Percentiles rank a stretch among this genome's conserved stretches.
phyloP scores from a whole-genome alignment of 2,113 vertebrate species.

The Toxostoma redivivum region DNA sequence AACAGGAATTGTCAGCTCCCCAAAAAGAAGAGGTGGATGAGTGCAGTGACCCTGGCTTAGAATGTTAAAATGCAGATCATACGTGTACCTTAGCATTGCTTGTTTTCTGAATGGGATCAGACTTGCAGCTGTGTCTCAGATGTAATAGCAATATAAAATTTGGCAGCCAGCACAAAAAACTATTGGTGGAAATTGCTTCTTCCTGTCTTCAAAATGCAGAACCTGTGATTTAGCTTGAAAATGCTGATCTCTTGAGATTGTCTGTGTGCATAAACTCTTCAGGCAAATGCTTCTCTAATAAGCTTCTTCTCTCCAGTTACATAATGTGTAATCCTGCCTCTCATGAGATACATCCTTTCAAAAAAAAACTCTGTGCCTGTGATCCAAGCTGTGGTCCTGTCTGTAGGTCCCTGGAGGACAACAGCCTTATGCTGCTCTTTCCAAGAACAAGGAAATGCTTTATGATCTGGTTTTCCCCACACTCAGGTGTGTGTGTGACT shows the following conservation, averaged over 20 bases:
- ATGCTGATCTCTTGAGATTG: neutral
- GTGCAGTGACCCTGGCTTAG: neutral
- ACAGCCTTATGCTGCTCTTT: neutral
- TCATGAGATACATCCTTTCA: neutral
- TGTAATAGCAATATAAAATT: neutral
- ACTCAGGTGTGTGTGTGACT: neutral
- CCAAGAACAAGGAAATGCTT: neutral
- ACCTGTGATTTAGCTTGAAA: neutral
- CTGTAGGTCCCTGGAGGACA: too few relatives aligned
- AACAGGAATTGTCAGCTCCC: neutral
- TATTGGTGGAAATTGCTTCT: neutral
- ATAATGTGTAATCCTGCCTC: neutral
- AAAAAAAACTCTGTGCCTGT: rapidly evolving
- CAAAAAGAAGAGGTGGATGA: neutral
- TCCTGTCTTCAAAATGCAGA: neutral
- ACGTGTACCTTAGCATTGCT: rapidly evolving
- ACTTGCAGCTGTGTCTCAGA: neutral
- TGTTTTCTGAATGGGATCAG: neutral
- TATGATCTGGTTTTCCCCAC: neutral
- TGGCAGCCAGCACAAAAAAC: neutral
- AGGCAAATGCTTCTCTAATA: neutral
- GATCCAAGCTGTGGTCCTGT: neutral
- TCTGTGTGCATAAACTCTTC: neutral
- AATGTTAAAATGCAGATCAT: neutral
- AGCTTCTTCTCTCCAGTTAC: neutral